Base-by-base conservation (phyloP, 2,797 vertebrate genomes). In the Lepus oiostolus region DNA sequence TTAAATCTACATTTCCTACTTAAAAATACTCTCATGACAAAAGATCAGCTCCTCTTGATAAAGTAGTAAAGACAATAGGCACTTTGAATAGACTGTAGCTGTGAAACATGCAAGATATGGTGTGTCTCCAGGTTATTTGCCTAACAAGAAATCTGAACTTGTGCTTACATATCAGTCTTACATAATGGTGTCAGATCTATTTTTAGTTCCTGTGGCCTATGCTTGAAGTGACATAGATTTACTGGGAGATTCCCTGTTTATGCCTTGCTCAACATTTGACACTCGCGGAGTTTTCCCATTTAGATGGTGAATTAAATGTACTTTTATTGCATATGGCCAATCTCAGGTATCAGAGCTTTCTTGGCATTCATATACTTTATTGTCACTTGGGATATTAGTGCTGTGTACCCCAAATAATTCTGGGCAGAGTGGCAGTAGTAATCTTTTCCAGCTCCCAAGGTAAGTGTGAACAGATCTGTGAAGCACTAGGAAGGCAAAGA, bases 371-470 rank as follows among this genome's bases (percentile, higher is more conserved):
- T 72, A 28, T 7, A 50, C 52, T 77, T 85, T 67, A 26, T 58
- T 94, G 22, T 62, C 74, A 28, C 28, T 81, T 94, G 54, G 28
- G 8, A 63, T 50, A 38, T 68, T 65, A 72, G 54, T 4, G 70
- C 21, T 71, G 24, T 71, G 68, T 67, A 87, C 47, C 11, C 68
- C 75, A 62, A 74, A 35, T 83, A 62, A 85, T 95, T 88, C 58
- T 87, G 52, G 77, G 1, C 67, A 95, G 50, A 65, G 79, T 50
- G 65, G 62, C 81, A 19, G 6, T 71, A 76, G 30, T 54, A 54
- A 50, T 81, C 72, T 63, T 67, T 75, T 19, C 54, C 52, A n/a
- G 47, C 71, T 79, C 86, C 92, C 68, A 79, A 71, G 52, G 28
- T 70, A 85, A 77, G 42, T 58, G 26, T 35, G 7, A 21, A 22